These are phyloP conservation scores for Morinoia aosen DNA, from an alignment of 2,888 invertebrate genomes.

Conservation along the genomic window DNA sequence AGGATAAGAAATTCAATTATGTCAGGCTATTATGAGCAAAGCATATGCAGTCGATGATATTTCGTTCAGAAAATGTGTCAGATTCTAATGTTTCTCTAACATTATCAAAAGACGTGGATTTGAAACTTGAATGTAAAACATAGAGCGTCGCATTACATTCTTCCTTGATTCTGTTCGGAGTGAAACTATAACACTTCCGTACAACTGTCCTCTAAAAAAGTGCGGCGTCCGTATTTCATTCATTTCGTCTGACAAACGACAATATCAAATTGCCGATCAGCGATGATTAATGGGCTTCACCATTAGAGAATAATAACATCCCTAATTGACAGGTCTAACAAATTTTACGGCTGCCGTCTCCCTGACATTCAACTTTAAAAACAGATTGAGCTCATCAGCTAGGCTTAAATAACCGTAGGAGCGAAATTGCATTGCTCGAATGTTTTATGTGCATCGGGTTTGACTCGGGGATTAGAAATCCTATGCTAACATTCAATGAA, in stretches of 20 bases:
- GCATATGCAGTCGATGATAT: not conserved
- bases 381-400: not conserved
- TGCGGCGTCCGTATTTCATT: not conserved
- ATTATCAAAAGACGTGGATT: not conserved
- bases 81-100: not conserved
- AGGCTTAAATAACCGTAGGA: not conserved
- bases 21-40: not conserved
- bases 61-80: not conserved
- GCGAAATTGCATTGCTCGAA: not conserved
- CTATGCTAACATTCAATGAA: not conserved
- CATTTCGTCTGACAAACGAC: not conserved
- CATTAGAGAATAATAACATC: constrained; percentile 12
- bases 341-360: not conserved
- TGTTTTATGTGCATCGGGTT: not conserved
- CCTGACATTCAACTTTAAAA: not conserved
- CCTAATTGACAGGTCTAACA: not conserved
- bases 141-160: not conserved
- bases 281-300: not conserved
- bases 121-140: not conserved
- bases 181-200: not conserved
- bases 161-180: not conserved
- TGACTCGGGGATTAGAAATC: not conserved
- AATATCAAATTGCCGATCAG: not conserved
- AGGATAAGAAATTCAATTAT: not conserved
- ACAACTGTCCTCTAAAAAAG: not conserved